Evolutionary conservation across 1,140 invertebrate genomes (phyloP).

Genomic region (Rhopalosiphum padi): DNA sequence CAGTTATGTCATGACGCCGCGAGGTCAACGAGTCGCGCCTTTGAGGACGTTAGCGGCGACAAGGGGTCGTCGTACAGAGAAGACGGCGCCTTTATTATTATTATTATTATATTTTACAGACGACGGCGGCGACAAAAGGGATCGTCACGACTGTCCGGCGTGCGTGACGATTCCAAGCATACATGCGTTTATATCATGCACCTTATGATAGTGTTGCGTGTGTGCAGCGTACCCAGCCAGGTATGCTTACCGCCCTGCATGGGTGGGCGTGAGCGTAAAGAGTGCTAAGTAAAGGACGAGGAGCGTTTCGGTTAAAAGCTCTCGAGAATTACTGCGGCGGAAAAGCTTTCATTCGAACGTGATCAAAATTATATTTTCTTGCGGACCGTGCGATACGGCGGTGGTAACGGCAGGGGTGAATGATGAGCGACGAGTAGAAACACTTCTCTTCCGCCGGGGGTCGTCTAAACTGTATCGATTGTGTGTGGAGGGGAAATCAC

Average conservation of each 20-base stretch:
- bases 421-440: not conserved
- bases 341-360: slow-evolving; percentile 27
- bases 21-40: not conserved
- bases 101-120: not conserved
- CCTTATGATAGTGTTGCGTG: not conserved
- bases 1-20: not conserved
- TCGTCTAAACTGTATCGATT: slow-evolving; percentile 35
- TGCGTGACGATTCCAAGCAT: not conserved
- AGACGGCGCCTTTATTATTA: not conserved
- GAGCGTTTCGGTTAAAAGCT: slow-evolving; percentile 30
- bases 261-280: not conserved
- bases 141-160: not conserved
- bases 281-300: slow-evolving; percentile 3
- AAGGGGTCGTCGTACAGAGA: not conserved
- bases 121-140: not conserved
- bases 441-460: not conserved
- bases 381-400: not conserved
- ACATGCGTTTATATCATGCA: not conserved
- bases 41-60: not conserved
- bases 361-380: slow-evolving; percentile 48
- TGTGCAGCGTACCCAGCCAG: not conserved
- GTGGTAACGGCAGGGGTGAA: not conserved
- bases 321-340: slow-evolving; percentile 33
- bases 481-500: slow-evolving; percentile 30
- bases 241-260: not conserved